phyloP scores from a whole-genome alignment of 2,888 invertebrate genomes.

The Stenichneumon culpator region DNA sequence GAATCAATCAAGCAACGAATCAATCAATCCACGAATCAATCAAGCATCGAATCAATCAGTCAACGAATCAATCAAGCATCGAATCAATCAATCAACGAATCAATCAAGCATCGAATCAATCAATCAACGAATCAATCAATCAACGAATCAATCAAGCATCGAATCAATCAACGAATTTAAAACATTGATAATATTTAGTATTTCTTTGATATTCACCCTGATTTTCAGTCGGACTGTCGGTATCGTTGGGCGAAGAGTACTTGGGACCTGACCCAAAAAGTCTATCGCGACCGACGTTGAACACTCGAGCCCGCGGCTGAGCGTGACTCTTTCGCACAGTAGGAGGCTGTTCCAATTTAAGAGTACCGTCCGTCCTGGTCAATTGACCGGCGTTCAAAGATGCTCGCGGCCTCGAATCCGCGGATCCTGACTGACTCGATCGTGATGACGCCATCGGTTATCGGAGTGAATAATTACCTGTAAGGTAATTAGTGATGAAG shows the following conservation, averaged over 20 bases:
- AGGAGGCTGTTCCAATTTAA: constrained; percentile 9
- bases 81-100: no score
- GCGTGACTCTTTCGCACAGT: constrained; percentile 15
- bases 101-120: no score
- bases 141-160: no score
- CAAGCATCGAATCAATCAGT: neutral
- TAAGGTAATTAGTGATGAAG: neutral
- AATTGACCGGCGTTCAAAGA: constrained; percentile 15
- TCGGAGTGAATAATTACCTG: neutral
- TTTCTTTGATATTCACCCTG: constrained; percentile 36
- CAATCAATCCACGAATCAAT: neutral
- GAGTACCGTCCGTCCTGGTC: neutral
- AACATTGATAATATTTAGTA: neutral
- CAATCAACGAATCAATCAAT: no score
- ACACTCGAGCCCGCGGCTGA: constrained; percentile 31
- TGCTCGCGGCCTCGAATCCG: constrained; percentile 4
- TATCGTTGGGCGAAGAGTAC: constrained; percentile 56
- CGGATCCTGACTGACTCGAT: neutral
- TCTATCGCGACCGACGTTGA: constrained; percentile 44
- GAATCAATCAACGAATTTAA: neutral
- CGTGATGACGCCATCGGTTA: constrained; percentile 40
- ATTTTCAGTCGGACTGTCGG: constrained; percentile 56
- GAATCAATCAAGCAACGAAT: no score
- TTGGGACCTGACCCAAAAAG: constrained; percentile 25
- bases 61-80: neutral